Base-by-base conservation (phyloP, 2,797 vertebrate genomes). In the Pipistrellus pygmaeus region DNA sequence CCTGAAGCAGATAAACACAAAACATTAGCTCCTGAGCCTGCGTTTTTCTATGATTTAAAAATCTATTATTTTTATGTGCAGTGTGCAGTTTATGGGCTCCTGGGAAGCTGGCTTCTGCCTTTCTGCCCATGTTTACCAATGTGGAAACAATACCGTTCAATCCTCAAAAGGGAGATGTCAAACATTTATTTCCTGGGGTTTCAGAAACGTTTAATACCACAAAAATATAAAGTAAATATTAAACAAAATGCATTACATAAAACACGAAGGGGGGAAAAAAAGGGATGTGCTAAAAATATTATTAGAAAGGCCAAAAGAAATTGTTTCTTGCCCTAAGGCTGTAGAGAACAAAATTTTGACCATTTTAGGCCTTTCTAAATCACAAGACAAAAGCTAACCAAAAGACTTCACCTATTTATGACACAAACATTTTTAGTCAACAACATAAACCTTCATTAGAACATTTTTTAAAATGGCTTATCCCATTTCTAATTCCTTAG, bases 1-100 rank as follows among this genome's bases (percentile, higher is more conserved):
- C 99, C 99, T 99, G 98, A 30, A 96, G 90, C 81, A 92, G 90
- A 90, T 25, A 75, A 89, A 93, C 27, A 90, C 4, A 60, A 78
- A 32, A 46, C 4, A 96, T 98, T 85, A 97, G 88, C 38, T 95
- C 14, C 41, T 11, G 95, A 88, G 21, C 23, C 75, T 60, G 17
- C 4, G 64, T 62, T 55, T 44, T 27, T 71, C n/a, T 11, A 84
- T 14, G 3, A 62, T 14, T 89, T 87, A 55, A 93, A 92, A 82
- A 76, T 75, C 72, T 69, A 57, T 86, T 64, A 80, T 11, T 30
- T 6, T 81, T 73, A 14, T 68, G 21, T 62, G 51, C 25, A 8
- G 5, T 46, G 57, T 35, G 6, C 8, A 41, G 9, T 7, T 87
- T 1, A 6, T 3, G 57, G 95, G 38, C 84, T 95, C 38, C 14